Evolutionary conservation across 2,797 vertebrate genomes (phyloP).

Genomic region (Pteropus rufus): DNA sequence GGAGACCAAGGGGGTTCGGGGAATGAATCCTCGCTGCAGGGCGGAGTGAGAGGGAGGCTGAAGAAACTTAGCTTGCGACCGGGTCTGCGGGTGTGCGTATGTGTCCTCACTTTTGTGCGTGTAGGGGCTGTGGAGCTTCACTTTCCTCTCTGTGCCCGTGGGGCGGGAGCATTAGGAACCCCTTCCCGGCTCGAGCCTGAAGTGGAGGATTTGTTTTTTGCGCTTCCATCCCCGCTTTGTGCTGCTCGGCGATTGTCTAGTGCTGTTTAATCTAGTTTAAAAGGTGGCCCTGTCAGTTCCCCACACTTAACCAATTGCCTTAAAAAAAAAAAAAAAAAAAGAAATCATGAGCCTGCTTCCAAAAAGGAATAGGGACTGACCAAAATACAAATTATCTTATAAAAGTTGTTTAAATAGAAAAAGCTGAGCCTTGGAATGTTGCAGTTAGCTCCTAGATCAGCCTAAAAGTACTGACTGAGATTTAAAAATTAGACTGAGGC

Average conservation of each 20-base stretch:
- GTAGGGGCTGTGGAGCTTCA: too few relatives aligned
- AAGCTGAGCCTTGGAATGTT: background rate
- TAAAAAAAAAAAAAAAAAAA: background rate
- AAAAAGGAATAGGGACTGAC: background rate
- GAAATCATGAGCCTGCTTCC: background rate
- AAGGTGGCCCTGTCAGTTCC: background rate
- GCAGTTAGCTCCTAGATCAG: background rate
- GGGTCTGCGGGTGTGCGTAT: background rate
- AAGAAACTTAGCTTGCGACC: fast-evolving
- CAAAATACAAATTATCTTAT: background rate
- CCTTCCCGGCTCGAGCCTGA: background rate
- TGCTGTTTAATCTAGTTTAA: background rate
- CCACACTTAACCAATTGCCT: background rate
- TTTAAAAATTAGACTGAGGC: background rate
- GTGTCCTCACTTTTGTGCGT: background rate
- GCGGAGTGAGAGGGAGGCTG: background rate
- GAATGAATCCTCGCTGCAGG: fast-evolving
- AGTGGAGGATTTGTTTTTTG: background rate
- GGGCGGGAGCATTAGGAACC: background rate
- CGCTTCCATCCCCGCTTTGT: background rate
- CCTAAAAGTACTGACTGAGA: background rate
- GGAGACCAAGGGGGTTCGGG: fast-evolving
- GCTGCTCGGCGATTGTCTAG: background rate
- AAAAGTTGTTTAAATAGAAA: background rate
- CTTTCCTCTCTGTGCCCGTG: background rate